These are phyloP conservation scores for Dryadula phaetusa DNA, from an alignment of 2,888 invertebrate genomes.

Conservation along the genomic window DNA sequence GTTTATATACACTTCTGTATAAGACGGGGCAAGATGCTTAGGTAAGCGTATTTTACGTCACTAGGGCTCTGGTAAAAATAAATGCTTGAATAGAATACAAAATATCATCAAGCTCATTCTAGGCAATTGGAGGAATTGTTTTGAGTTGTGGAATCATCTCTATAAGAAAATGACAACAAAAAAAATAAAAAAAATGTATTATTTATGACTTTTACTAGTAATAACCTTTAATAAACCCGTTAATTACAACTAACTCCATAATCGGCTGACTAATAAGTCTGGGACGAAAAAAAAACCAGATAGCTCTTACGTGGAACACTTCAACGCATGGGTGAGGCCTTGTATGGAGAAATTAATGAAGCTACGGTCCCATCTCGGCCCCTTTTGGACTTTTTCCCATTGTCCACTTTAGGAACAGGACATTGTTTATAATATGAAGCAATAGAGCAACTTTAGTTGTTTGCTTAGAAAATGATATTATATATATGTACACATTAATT, in stretches of 20 bases:
- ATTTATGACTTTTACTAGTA: not conserved
- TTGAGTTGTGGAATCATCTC: too few relatives aligned
- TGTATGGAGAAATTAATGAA: constrained; percentile 66
- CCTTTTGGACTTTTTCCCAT: constrained; percentile 49
- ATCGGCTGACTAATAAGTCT: constrained; percentile 33
- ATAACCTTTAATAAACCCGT: constrained; percentile 13
- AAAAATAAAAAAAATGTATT: not conserved
- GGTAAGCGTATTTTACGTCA: too few relatives aligned
- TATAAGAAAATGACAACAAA: not conserved
- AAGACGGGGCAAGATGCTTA: too few relatives aligned
- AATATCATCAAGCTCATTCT: not conserved
- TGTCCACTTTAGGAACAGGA: constrained; percentile 41
- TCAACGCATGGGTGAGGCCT: constrained; percentile 49
- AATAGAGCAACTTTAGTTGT: not conserved
- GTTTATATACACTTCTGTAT: too few relatives aligned
- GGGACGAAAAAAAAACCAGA: constrained; percentile 37
- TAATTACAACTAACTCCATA: constrained; percentile 36
- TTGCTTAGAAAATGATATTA: not conserved
- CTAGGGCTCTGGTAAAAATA: too few relatives aligned
- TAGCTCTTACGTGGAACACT: constrained; percentile 39
- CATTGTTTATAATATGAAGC: constrained; percentile 13
- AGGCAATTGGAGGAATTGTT: too few relatives aligned
- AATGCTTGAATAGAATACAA: too few relatives aligned
- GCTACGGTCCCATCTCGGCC: constrained; percentile 48
- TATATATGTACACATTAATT: not conserved